Evolutionary conservation across 2,888 invertebrate species (phyloP).

Genomic region (Papilio demoleus): DNA sequence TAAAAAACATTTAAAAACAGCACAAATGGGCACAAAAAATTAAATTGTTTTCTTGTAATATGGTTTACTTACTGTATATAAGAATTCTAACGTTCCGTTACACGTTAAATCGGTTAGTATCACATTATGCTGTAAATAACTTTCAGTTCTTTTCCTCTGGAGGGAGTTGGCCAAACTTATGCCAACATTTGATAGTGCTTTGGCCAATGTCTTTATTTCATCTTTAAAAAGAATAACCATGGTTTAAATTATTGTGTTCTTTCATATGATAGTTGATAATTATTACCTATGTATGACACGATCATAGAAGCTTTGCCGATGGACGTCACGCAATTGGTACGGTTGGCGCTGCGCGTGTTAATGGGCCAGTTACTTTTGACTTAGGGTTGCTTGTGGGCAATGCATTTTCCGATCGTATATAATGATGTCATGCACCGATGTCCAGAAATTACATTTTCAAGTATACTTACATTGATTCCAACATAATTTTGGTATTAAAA

Average conservation of each 20-base stretch:
- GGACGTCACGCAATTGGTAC: too few relatives aligned
- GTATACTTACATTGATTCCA: constrained; percentile 66
- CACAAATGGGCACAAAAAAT: background rate
- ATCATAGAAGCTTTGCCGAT: too few relatives aligned
- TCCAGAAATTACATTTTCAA: too few relatives aligned
- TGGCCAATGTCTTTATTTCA: constrained; percentile 54
- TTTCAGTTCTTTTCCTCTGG: constrained; percentile 62
- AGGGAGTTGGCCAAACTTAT: constrained; percentile 55
- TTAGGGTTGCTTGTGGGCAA: too few relatives aligned
- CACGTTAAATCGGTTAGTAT: constrained; percentile 72
- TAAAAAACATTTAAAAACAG: constrained; percentile 47
- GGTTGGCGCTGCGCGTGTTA: too few relatives aligned
- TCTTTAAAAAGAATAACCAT: constrained; percentile 52
- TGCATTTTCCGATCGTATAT: too few relatives aligned
- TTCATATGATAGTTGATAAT: too few relatives aligned
- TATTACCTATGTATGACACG: too few relatives aligned
- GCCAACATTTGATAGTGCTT: constrained; percentile 50
- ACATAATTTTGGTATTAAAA: constrained; percentile 63
- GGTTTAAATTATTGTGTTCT: too few relatives aligned
- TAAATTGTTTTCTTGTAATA: background rate
- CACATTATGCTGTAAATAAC: constrained; percentile 61
- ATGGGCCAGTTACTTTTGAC: too few relatives aligned
- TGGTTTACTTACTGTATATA: constrained; percentile 58
- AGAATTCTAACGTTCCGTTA: constrained; percentile 52
- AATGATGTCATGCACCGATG: too few relatives aligned